Evolutionary conservation across 2,888 invertebrate species (phyloP), one percentile per base, ranked within the genome.

Genomic region (Dascillus cervinus): DNA sequence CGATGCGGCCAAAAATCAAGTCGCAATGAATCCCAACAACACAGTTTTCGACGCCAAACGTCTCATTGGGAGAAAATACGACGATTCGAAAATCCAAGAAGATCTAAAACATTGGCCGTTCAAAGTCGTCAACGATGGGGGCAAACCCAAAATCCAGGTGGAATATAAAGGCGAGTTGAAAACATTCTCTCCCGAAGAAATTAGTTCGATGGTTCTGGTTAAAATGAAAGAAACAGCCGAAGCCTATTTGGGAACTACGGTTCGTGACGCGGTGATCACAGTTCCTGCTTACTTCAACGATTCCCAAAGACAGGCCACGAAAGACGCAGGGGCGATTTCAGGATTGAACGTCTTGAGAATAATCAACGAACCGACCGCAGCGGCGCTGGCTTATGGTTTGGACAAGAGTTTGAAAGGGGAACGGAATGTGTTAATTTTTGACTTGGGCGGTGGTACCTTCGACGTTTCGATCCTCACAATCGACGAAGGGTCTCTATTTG

Each of bases 81-180:
- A 77, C 48, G 86, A 88, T 55, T 67, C 67, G 0, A 77, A 80
- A 47, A 83, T 86, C 22, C 83, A 85, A 54, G 70, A 72, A 14
- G 87, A 89, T 58, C 79, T 84, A 72, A 82, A 83, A 52, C 80
- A 82, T 49, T 89, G 88, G 88, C 85, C 88, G 2, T 89, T 90
- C 64, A 73, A 73, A 47, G 80, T 84, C 3, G 56, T 79, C 40
- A 78, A 62, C 49, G 79, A 79, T 32, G 60, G 65, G 26, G 70
- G 77, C 23, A 81, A 80, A 50, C 80, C 80, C 1, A 80, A 79
- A 55, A 75, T 82, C 31, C 71, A 75, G 53, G 72, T 79, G 1
- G 75, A 79, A 45, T 77, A 75, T 60, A 78, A 77, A 46, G 77
- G 77, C 0, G 75, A 76, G 51, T 44, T 46, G 11, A 80, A 80